Evolutionary conservation across 1,140 invertebrate genomes (phyloP).

Genomic region (Atta cephalotes): DNA sequence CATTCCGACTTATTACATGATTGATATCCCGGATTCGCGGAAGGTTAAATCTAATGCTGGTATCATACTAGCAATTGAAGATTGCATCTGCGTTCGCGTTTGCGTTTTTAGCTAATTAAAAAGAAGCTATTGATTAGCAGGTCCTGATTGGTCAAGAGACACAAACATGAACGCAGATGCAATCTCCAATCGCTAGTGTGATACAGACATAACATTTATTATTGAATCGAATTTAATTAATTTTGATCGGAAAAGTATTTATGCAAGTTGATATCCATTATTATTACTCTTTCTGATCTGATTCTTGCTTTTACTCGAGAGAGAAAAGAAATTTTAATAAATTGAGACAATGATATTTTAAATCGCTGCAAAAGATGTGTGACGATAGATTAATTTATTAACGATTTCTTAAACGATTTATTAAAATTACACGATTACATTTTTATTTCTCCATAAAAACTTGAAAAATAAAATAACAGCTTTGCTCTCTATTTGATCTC

Average conservation of each 20-base stretch:
- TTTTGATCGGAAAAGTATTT: constrained; percentile 1
- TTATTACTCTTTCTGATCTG: neutral
- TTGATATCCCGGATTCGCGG: no score
- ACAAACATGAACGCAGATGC: no score
- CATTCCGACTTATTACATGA: no score
- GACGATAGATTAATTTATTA: neutral
- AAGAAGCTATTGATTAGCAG: no score
- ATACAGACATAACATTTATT: neutral
- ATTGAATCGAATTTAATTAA: neutral
- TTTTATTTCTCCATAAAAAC: neutral
- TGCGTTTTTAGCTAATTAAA: no score
- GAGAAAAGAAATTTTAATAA: constrained; percentile 29
- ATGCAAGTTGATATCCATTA: neutral
- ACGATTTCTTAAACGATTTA: neutral
- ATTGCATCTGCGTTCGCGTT: no score
- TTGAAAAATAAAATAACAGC: neutral
- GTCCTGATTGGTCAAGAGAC: no score
- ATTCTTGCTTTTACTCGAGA: neutral
- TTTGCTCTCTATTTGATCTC: neutral
- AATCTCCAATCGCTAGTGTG: no score
- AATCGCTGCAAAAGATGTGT: neutral
- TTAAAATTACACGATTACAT: neutral
- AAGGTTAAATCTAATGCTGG: no score
- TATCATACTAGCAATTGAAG: no score
- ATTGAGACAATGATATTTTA: neutral